Conservation (phyloP, 2,113 vertebrate species). For the Melanerpes formicivorus region DNA sequence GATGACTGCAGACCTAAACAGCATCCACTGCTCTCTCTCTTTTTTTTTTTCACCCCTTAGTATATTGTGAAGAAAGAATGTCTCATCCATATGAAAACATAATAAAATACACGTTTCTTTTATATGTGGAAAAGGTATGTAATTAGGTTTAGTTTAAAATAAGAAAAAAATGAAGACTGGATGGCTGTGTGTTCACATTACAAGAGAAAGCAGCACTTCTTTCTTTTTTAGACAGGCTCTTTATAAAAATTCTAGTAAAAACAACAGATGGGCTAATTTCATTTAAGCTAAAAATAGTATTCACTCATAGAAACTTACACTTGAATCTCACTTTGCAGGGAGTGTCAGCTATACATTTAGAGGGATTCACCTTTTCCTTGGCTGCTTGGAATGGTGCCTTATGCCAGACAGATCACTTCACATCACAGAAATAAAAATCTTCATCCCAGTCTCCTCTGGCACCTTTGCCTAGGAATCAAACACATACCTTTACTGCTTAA, state of each 20-base stretch:
- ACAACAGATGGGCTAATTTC: background rate
- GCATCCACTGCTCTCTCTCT: conserved; percentile 2
- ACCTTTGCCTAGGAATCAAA: background rate
- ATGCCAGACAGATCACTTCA: background rate
- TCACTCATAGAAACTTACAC: background rate
- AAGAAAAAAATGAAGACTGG: background rate
- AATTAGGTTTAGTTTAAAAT: conserved; percentile 30
- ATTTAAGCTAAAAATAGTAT: background rate
- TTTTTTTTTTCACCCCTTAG: background rate
- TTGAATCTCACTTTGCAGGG: background rate
- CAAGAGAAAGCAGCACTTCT: background rate
- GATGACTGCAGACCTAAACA: conserved; percentile 23
- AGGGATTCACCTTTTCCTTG: background rate
- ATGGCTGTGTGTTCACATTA: background rate
- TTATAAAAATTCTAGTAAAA: background rate
- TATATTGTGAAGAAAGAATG: conserved; percentile 17
- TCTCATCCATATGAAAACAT: conserved; percentile 54
- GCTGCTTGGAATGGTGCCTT: background rate
- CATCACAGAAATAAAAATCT: background rate
- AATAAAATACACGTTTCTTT: conserved; percentile 54
- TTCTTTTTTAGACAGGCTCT: background rate
- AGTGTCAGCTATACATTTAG: background rate
- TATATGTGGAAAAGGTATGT: conserved; percentile 12
- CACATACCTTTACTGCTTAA: background rate
- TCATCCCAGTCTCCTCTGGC: background rate